Evolutionary conservation across 2,888 invertebrate species (phyloP).

Genomic region (Pyrgus malvae): DNA sequence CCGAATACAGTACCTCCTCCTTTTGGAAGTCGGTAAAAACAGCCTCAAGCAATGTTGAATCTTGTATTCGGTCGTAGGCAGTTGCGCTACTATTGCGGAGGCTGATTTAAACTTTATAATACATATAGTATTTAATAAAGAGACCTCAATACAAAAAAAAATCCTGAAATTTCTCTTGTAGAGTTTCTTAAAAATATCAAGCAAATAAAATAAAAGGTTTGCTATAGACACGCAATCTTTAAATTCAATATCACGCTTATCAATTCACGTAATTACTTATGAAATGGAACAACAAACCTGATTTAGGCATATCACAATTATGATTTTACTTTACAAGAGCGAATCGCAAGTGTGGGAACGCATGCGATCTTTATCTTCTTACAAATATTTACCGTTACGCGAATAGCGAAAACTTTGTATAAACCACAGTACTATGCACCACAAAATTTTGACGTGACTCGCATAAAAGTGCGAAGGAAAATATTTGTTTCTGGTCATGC

Average conservation of each 20-base stretch:
- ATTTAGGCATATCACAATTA: conserved; percentile 10
- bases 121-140: no score
- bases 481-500: background rate
- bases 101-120: no score
- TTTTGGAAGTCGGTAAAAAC: no score
- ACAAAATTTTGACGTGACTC: background rate
- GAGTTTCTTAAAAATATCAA: no score
- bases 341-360: conserved; percentile 63
- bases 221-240: background rate
- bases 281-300: conserved; percentile 1
- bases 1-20: no score
- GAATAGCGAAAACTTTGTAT: conserved; percentile 49
- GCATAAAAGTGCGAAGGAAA: background rate
- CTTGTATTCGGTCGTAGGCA: no score
- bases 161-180: no score
- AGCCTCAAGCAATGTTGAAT: no score
- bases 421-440: conserved; percentile 16
- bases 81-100: no score
- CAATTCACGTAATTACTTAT: background rate
- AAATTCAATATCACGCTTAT: conserved; percentile 4
- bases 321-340: conserved; percentile 30
- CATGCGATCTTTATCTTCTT: conserved; percentile 48
- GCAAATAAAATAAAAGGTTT: background rate
- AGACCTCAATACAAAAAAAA: no score
- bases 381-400: conserved; percentile 60